These are phyloP conservation scores for Chlorops oryzae DNA, from an alignment of 1,140 invertebrate species.

Conservation along the genomic window DNA sequence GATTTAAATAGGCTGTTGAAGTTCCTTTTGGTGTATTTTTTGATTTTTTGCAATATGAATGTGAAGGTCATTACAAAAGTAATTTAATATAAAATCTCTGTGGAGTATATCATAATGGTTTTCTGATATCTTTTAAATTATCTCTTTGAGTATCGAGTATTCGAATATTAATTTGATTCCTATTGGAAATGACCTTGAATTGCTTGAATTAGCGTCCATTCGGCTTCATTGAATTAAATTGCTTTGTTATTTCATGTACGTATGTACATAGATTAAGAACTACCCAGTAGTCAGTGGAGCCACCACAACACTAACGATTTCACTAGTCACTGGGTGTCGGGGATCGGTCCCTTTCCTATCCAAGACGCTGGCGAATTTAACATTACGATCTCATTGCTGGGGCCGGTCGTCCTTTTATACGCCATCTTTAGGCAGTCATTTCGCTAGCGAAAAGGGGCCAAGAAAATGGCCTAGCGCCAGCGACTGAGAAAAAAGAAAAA, in stretches of 20 bases:
- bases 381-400: too few species aligned
- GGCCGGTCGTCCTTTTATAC: too few species aligned
- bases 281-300: too few species aligned
- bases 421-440: too few species aligned
- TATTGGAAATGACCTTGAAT: neutral
- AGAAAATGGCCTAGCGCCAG: too few species aligned
- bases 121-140: neutral
- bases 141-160: neutral
- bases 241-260: neutral
- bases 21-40: neutral
- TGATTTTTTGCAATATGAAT: neutral
- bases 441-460: too few species aligned
- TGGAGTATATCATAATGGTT: neutral
- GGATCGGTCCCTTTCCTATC: too few species aligned
- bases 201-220: neutral
- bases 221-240: constrained; percentile 8
- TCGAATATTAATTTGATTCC: neutral
- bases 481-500: too few species aligned
- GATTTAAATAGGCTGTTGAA: constrained; percentile 4
- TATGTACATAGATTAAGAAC: neutral
- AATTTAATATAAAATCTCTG: neutral
- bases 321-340: too few species aligned
- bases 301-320: too few species aligned
- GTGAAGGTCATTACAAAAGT: constrained; percentile 10
- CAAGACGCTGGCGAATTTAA: too few species aligned